These are phyloP conservation scores for Sesia apiformis DNA, from an alignment of 2,888 invertebrate species.

Conservation along the genomic window DNA sequence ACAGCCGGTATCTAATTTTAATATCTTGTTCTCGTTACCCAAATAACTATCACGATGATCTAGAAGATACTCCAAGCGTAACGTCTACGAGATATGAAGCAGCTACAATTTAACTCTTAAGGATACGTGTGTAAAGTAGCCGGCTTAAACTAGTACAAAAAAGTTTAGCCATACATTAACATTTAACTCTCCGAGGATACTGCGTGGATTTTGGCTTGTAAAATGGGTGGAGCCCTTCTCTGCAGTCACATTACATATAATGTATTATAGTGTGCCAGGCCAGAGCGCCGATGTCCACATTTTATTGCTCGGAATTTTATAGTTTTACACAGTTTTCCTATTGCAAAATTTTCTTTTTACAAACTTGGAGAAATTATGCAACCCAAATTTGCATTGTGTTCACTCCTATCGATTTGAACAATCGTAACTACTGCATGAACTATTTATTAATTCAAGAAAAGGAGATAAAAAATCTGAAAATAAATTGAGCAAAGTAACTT, in stretches of 20 bases:
- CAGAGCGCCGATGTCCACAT: neutral
- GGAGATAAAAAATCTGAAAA: neutral
- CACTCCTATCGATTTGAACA: neutral
- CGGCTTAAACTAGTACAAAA: too few species aligned
- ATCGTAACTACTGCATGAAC: neutral
- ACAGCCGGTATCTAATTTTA: too few species aligned
- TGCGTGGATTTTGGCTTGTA: neutral
- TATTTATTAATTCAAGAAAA: neutral
- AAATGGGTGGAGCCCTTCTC: neutral
- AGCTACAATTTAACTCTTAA: too few species aligned
- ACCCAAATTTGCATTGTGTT: neutral
- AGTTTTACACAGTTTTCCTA: neutral
- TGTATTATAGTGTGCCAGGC: neutral
- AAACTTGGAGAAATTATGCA: neutral
- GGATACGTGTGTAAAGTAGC: too few species aligned
- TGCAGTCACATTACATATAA: neutral
- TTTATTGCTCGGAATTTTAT: neutral
- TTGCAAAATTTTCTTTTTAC: neutral
- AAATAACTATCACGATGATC: too few species aligned
- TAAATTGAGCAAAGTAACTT: neutral
- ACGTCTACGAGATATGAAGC: too few species aligned
- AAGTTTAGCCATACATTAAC: too few species aligned
- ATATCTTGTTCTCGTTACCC: too few species aligned
- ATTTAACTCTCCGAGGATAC: neutral
- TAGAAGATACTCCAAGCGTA: too few species aligned